Conservation (phyloP, 1,140 invertebrate genomes). For the Paraescarpia echinospica region DNA sequence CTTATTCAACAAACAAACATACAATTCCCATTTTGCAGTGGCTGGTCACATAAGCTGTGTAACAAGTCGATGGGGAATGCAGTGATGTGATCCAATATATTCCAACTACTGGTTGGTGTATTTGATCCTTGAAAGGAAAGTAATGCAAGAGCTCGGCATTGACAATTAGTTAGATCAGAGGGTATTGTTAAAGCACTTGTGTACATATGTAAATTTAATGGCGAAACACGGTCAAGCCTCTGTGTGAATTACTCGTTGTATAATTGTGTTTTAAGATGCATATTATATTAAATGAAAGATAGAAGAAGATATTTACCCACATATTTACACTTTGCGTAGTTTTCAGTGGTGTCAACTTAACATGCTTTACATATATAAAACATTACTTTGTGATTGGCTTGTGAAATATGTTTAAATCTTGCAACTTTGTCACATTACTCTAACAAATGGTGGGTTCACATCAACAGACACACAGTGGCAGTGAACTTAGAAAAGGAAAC, state of each 20-base stretch:
- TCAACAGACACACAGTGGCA: not conserved
- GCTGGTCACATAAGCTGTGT: too few relatives aligned
- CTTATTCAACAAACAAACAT: too few relatives aligned
- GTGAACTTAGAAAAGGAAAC: not conserved
- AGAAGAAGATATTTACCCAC: not conserved
- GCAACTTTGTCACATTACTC: not conserved
- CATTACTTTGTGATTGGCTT: not conserved
- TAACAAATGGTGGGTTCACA: not conserved
- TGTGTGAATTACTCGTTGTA: not conserved
- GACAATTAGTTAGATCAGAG: not conserved
- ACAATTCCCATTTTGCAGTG: too few relatives aligned
- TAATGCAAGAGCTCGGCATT: not conserved
- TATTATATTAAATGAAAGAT: not conserved
- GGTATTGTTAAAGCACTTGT: not conserved
- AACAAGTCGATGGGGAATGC: too few relatives aligned
- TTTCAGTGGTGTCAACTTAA: not conserved
- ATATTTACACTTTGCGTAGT: not conserved
- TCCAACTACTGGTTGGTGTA: not conserved
- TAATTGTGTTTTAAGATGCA: not conserved
- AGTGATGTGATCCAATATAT: not conserved
- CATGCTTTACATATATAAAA: not conserved
- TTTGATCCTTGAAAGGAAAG: not conserved
- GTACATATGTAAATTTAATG: constrained; percentile 1
- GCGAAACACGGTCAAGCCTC: not conserved
- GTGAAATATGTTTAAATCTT: not conserved